Evolutionary conservation across 2,888 invertebrate genomes (phyloP).

Genomic region (Caenorhabditis becei): DNA sequence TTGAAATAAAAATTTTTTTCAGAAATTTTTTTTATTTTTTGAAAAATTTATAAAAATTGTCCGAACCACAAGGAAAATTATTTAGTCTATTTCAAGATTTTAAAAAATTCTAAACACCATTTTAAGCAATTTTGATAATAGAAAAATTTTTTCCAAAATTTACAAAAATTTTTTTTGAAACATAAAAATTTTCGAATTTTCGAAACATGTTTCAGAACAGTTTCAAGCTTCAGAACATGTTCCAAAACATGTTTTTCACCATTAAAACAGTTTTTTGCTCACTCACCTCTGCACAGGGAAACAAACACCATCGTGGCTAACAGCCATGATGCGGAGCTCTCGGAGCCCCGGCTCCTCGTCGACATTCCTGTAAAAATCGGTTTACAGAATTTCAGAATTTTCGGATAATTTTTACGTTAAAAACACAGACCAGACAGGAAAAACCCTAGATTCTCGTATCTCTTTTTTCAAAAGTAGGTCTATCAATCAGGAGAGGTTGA

Average conservation of each 20-base stretch:
- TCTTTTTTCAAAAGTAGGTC: neutral
- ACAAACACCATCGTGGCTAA: slow-evolving; percentile 26
- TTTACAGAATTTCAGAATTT: too few species aligned
- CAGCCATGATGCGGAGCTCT: slow-evolving; percentile 27
- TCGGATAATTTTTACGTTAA: too few species aligned
- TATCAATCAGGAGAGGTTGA: neutral
- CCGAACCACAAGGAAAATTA: too few species aligned
- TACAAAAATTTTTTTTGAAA: neutral
- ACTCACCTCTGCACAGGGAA: slow-evolving; percentile 47
- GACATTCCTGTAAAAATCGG: slow-evolving; percentile 41
- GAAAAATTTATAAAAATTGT: neutral
- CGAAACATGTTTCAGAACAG: too few species aligned
- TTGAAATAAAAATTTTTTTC: too few species aligned
- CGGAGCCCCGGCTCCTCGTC: slow-evolving; percentile 52
- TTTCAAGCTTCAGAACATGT: too few species aligned
- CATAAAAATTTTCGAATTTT: neutral
- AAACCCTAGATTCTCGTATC: too few species aligned
- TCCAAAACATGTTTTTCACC: too few species aligned
- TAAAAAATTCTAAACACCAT: neutral
- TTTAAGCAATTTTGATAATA: too few species aligned
- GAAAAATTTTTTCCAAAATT: too few species aligned
- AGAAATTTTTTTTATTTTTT: neutral
- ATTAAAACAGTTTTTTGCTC: neutral
- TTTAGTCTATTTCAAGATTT: neutral
- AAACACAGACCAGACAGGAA: too few species aligned